phyloP scores from a whole-genome alignment of 2,113 vertebrate species.

The Anhinga anhinga region DNA sequence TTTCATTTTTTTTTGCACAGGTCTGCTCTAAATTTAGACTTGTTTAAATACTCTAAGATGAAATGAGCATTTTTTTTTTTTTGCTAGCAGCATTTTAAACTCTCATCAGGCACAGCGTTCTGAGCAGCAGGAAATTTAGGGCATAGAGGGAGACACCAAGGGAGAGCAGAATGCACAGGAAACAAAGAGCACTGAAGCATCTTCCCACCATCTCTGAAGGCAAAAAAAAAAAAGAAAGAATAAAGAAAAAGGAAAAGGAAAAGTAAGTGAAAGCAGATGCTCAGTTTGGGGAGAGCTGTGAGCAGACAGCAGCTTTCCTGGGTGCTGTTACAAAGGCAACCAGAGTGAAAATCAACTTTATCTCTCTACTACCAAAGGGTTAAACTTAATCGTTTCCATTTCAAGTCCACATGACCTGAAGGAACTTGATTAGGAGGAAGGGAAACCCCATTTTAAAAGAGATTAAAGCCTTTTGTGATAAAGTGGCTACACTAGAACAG shows the following conservation, averaged over 20 bases:
- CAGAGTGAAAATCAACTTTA: not conserved
- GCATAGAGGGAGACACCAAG: not conserved
- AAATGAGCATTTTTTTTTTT: not conserved
- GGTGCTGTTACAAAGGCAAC: not conserved
- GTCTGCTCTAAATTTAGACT: constrained; percentile 5
- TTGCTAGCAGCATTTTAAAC: not conserved
- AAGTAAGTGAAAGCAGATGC: not conserved
- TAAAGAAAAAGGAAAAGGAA: not conserved
- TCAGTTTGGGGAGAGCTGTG: not conserved
- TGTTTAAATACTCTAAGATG: constrained; percentile 25
- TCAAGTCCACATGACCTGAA: not conserved
- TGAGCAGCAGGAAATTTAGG: not conserved
- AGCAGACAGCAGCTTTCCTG: not conserved
- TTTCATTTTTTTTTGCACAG: not conserved
- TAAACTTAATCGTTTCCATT: constrained; percentile 5
- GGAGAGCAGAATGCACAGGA: not conserved
- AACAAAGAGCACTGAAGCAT: not conserved
- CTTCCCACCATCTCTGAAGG: not conserved
- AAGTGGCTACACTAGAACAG: not conserved
- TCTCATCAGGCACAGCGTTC: not conserved
- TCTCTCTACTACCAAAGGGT: not conserved
- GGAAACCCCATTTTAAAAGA: constrained; percentile 1
- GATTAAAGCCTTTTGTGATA: constrained; percentile 2
- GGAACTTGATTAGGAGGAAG: not conserved
- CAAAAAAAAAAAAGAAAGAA: not conserved